Evolutionary conservation across 2,113 vertebrate genomes (phyloP), one percentile per base, ranked within the genome.

Genomic region (Mastomys natalensis): DNA sequence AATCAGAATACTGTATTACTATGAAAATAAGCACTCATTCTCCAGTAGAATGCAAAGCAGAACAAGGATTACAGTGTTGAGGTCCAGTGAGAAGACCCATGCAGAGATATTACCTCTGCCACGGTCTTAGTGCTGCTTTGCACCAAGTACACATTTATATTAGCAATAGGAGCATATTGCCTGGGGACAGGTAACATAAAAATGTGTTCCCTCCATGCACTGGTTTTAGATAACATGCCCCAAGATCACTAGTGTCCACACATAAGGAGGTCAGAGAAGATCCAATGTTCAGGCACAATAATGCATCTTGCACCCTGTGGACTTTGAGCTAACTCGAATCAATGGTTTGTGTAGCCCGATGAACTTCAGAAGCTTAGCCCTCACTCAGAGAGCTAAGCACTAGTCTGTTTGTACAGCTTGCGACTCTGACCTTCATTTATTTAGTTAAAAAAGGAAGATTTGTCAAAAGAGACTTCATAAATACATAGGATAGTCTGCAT

Each of bases 81-180:
- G 88, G 10, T 51, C 81, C 97, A 95, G 62, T 97, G 98, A 97
- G 89, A 84, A 84, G 98, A 97, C 68, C 97, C 95, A 97, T 95
- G 97, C 93, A 98, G 98, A 98, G 98, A 98, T 85, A 88, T 97
- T 77, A 73, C 96, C 95, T 97, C 95, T 85, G 92, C 87, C 92
- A 93, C 0, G 85, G 64, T 93, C 90, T 88, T 95, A 89, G 78
- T 87, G 68, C 43, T 93, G 91, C 74, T 97, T 98, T 97, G 8
- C 81, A 78, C 74, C 58, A 94, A 89, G 45, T 29, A 95, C 81
- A 91, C 96, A 43, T 96, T 97, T 96, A 96, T 90, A 98, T 98
- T 96, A 97, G 97, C 94, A 97, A 86, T 24, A 91, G 90, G 90
- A 96, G 17, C 21, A 72, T 87, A 94, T 19, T 21, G 0, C 68